These are phyloP conservation scores for Condylura cristata DNA, from an alignment of 2,113 vertebrate genomes.

Conservation along the genomic window DNA sequence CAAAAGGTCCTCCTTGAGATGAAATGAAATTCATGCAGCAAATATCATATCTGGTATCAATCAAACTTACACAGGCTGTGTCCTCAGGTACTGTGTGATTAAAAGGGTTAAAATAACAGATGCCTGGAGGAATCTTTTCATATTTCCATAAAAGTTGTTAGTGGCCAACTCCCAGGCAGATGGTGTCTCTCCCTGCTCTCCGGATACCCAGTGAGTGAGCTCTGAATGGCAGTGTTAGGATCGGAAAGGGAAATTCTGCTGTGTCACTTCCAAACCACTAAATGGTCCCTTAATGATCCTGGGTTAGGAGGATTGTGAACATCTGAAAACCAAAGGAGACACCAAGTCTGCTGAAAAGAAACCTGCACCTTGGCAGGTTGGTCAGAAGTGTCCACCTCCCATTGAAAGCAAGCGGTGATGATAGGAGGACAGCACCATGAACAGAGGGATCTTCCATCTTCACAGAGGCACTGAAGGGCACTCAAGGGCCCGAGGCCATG, in stretches of 20 bases:
- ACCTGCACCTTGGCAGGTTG: constrained; percentile 56
- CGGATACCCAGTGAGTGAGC: background rate
- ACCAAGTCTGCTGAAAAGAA: constrained; percentile 72
- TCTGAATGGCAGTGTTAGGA: constrained; percentile 40
- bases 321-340: constrained; percentile 82
- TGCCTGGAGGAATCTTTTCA: constrained; percentile 22
- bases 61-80: background rate
- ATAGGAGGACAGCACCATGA: background rate
- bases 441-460: background rate
- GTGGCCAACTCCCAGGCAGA: background rate
- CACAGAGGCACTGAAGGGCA: constrained; percentile 63
- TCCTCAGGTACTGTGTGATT: background rate
- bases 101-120: constrained; percentile 52
- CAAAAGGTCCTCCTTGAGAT: background rate
- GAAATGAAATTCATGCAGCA: background rate
- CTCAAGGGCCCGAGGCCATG: constrained; percentile 52
- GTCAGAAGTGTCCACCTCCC: constrained; percentile 41
- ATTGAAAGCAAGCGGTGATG: background rate
- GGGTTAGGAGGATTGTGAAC: constrained; percentile 70
- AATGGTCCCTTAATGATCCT: constrained; percentile 78
- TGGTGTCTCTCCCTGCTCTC: constrained; percentile 18
- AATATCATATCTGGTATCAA: background rate
- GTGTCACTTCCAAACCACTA: constrained; percentile 76
- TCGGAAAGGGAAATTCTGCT: constrained; percentile 68
- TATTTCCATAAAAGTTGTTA: constrained; percentile 42